Evolutionary conservation across 2,888 invertebrate species (phyloP).

Genomic region (Drosophila kokeensis): DNA sequence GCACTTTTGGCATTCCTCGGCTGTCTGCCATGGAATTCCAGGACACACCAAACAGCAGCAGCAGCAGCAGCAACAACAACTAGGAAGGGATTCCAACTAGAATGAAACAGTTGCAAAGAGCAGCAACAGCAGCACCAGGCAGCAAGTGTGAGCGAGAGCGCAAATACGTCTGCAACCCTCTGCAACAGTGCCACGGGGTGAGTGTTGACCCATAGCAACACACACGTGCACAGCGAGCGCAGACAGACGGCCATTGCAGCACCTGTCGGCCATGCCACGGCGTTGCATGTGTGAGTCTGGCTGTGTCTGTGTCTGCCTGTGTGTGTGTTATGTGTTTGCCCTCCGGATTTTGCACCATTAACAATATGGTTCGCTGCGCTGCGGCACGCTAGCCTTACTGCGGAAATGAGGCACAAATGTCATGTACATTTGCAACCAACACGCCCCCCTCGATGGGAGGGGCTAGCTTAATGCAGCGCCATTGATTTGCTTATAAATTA

Average conservation of each 20-base stretch:
- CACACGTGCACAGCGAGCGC: slow-evolving; percentile 12
- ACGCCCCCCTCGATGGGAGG: background rate
- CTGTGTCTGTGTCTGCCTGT: background rate
- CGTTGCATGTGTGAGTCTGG: slow-evolving; percentile 15
- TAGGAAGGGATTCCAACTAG: slow-evolving; percentile 50
- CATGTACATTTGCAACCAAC: slow-evolving; percentile 24
- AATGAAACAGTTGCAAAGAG: slow-evolving; percentile 70
- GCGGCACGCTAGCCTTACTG: slow-evolving; percentile 60
- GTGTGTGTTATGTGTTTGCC: slow-evolving; percentile 54
- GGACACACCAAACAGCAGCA: slow-evolving; percentile 46
- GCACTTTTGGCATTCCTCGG: slow-evolving; percentile 79
- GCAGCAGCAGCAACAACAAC: slow-evolving; percentile 42
- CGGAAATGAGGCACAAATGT: slow-evolving; percentile 62
- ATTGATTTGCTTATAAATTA: slow-evolving; percentile 83
- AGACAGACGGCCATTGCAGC: slow-evolving; percentile 78
- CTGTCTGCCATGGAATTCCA: slow-evolving; percentile 67
- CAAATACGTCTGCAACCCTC: slow-evolving; percentile 56
- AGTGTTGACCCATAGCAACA: slow-evolving; percentile 51
- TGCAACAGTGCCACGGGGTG: slow-evolving; percentile 35
- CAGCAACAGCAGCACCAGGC: background rate
- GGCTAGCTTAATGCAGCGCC: slow-evolving; percentile 57
- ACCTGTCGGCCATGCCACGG: slow-evolving; percentile 77
- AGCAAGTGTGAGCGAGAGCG: slow-evolving; percentile 37
- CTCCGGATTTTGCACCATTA: slow-evolving; percentile 80
- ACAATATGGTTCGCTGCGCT: slow-evolving; percentile 70